Evolutionary conservation across 1,140 invertebrate genomes (phyloP), one percentile per base, ranked within the genome.

Genomic region (Drosophila pandora): DNA sequence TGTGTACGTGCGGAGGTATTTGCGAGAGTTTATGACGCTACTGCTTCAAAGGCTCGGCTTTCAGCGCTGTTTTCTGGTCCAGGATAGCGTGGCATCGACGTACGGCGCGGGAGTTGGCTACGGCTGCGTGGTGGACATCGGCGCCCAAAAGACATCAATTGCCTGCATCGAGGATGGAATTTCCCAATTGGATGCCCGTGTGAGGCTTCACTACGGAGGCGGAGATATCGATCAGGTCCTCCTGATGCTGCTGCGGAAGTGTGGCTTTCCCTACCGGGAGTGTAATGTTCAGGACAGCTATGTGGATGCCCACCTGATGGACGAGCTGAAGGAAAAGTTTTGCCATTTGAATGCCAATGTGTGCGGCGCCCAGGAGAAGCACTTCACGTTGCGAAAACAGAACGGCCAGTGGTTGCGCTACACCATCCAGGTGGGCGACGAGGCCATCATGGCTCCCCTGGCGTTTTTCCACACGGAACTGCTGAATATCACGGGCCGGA

Each of bases 111-210:
- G 98, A 17, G 93, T 99, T 12, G 96, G 96, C 23, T 96, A 95
- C 91, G 97, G 97, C 7, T 99, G 98, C 93, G 97, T 99, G 12
- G 96, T 99, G 6, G 98, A 99, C 92, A 95, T 99, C 48, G 98
- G 98, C 0, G 97, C 98, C 91, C 96, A 98, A 91, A 99, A 99
- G 93, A 98, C 97, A 1, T 97, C 97, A 0, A 95, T 99, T 12
- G 98, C 97, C 9, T 99, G 98, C 93, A 97, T 99, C 2, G 98
- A 99, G 93, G 98, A 99, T 94, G 97, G 97, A 10, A 97, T 99
- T 57, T 98, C 97, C 49, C 96, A 98, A 83, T 94, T 95, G 87
- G 95, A 96, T 53, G 98, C 97, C 0, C 93, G 97, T 87, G 94
- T 97, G 49, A 91, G 95, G 54, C 94, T 98, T 93, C 96, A 97